Base-by-base conservation (phyloP, 37 sponge, comb jelly and placozoan species). In the Petrosia ficiformis region DNA sequence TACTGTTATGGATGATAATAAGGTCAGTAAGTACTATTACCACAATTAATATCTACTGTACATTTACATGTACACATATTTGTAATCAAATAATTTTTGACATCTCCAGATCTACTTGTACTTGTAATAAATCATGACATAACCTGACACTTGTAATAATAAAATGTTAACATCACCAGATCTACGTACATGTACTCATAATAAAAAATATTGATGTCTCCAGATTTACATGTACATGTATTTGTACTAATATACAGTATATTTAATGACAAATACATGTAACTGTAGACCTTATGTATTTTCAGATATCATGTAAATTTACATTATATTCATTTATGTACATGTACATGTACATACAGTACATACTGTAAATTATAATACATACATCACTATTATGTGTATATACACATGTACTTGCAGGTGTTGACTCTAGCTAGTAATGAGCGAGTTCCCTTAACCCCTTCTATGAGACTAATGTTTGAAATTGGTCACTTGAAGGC, bases 1-100 rank as follows among this genome's bases (percentile, higher is more conserved):
- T 86, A 97, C 99, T 43, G 99, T 97, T 66, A 97, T 97, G 99
- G 99, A 97, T 56, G 99, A 97, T 82, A 97, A 97, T 77, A 97
- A 97, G 75, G 97, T 95, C 40, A 3, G 71, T 39, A 39, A 1
- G n/a, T 3, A n/a, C n/a, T n/a, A n/a, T n/a, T n/a, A n/a, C n/a
- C n/a, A n/a, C n/a, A n/a, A n/a, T n/a, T n/a, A n/a, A n/a, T n/a
- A n/a, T n/a, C n/a, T 14, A 48, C 14, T 48, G 54, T 48, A 48
- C 54, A 48, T 48, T 8, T 48, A 48, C 54, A 48, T 48, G 54
- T 48, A 48, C 14, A 14, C 14, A 48, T 14, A 48, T 48, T 19
- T 19, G 14, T 14, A 19, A 19, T 14, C 14, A 19, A 24, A 21
- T 54, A 21, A 24, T 16, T 54, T 16, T 54, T 16, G 29, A 38